These are phyloP conservation scores for roundworm (Caenorhabditis elegans) DNA, from an alignment of 1,140 invertebrate genomes.

Conservation along the genomic window WBcel235 BX284604.4:10907501-10908000, in stretches of 20 bases:
- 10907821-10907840: background rate
- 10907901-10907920: no score
- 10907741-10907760: background rate
- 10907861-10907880: no score
- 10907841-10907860: no score
- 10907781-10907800: background rate
- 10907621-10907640: background rate
- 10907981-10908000: no score
- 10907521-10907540: no score
- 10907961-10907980: no score
- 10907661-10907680: background rate
- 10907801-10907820: background rate
- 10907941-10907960: no score
- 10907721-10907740: background rate
- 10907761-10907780: background rate
- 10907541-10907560: background rate
- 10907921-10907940: no score
- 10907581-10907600: background rate
- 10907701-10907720: background rate
- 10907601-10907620: background rate
- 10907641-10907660: background rate
- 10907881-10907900: no score
- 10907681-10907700: background rate
- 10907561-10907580: background rate
- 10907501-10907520: no score